Evolutionary conservation across 2,888 invertebrate species (phyloP).

Genomic region (Bombylius discolor): DNA sequence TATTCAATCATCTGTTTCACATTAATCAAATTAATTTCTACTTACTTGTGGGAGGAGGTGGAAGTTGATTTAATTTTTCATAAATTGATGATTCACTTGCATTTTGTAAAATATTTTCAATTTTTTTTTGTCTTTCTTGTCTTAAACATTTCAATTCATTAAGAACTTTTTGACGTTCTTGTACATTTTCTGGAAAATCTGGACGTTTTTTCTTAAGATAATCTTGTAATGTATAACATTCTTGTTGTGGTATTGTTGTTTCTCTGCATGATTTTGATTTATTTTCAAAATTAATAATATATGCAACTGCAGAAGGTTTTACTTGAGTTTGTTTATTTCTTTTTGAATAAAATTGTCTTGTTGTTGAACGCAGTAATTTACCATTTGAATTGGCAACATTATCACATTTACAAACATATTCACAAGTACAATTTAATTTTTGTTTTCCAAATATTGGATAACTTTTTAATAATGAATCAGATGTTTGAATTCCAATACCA

Average conservation of each 20-base stretch:
- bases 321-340: conserved; percentile 23
- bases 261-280: neutral
- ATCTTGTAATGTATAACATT: conserved; percentile 46
- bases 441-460: conserved; percentile 18
- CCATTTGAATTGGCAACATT: neutral
- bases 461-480: conserved; percentile 20
- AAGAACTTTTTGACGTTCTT: conserved; percentile 27
- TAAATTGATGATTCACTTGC: conserved; percentile 26
- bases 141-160: conserved; percentile 28
- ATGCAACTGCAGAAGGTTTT: conserved; percentile 28
- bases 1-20: neutral
- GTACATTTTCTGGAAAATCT: conserved; percentile 48
- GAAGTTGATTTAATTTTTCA: conserved; percentile 24
- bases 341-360: conserved; percentile 6
- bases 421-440: conserved; percentile 1
- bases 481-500: conserved; percentile 23
- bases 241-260: neutral
- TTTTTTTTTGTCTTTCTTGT: conserved; percentile 23
- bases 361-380: neutral
- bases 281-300: conserved; percentile 26
- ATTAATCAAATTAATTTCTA: neutral
- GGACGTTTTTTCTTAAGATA: conserved; percentile 58
- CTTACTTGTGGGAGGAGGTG: conserved; percentile 35
- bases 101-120: conserved; percentile 27
- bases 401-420: neutral